A percentile compares a stretch with the other conserved stretches of the same genome.
These are phyloP conservation scores for Trididemnum nubilum DNA, from an alignment of 23 tunicate species.

Conservation along the genomic window DNA sequence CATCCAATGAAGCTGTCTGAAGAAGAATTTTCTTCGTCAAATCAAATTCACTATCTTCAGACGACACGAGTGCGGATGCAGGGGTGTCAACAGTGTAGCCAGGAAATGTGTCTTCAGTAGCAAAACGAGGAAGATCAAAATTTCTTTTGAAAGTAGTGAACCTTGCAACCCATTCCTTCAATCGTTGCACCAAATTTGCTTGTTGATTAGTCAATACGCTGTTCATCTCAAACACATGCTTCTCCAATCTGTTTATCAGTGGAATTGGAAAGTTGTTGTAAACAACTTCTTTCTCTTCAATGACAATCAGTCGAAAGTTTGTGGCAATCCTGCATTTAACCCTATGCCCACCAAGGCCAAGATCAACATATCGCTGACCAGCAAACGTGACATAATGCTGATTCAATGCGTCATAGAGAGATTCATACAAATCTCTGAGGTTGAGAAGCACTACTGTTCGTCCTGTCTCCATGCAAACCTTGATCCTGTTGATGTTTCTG, in stretches of 20 bases:
- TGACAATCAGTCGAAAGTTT: constrained; percentile 43
- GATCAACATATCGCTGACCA: constrained; percentile 56
- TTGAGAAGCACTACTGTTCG: constrained; percentile 65
- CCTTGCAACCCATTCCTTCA: constrained; percentile 35
- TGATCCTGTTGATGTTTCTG: constrained; percentile 57
- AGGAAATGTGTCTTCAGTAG: constrained; percentile 48
- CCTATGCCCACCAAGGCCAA: constrained; percentile 65
- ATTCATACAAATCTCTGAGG: constrained; percentile 61
- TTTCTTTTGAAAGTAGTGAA: constrained; percentile 4
- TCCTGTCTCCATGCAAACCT: constrained; percentile 71
- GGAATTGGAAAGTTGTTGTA: constrained; percentile 53
- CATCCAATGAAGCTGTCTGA: constrained; percentile 61
- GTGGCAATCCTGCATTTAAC: constrained; percentile 44
- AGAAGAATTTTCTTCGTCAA: constrained; percentile 25
- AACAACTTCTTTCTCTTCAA: constrained; percentile 56
- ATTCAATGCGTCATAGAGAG: constrained; percentile 74
- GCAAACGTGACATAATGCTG: constrained; percentile 76
- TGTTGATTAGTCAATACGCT: constrained; percentile 30
- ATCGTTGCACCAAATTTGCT: background rate
- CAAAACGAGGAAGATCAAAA: background rate
- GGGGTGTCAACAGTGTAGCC: constrained; percentile 61
- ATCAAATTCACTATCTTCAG: background rate
- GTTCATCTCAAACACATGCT: constrained; percentile 40
- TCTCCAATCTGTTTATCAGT: constrained; percentile 60
- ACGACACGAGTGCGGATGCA: constrained; percentile 50